These are phyloP conservation scores for Toxotes lorentzi DNA, from an alignment of 2,797 vertebrate species.

Conservation along the genomic window DNA sequence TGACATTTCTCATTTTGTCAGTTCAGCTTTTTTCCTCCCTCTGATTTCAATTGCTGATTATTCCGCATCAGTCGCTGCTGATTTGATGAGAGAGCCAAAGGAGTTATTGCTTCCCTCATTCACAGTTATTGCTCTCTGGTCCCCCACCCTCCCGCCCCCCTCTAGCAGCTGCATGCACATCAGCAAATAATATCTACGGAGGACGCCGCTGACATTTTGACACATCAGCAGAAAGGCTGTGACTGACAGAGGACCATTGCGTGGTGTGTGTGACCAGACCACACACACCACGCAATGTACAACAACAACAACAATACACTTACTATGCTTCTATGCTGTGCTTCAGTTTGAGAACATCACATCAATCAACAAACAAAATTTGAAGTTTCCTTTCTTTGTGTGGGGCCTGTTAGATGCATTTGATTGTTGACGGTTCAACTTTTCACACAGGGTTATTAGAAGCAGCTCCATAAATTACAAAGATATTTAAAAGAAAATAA, in stretches of 20 bases:
- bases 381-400: background rate
- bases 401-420: background rate
- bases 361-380: no score
- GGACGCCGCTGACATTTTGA: constrained; percentile 41
- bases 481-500: no score
- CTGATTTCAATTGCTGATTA: constrained; percentile 86
- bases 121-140: constrained; percentile 68
- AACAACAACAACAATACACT: background rate
- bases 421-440: background rate
- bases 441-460: background rate
- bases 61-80: constrained; percentile 77
- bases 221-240: constrained; percentile 59
- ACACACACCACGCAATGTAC: background rate
- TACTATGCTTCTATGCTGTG: background rate
- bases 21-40: constrained; percentile 77
- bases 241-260: constrained; percentile 28
- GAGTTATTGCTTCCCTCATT: constrained; percentile 79
- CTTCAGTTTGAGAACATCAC: no score
- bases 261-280: background rate
- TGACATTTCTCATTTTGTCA: constrained; percentile 85
- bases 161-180: constrained; percentile 22
- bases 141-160: background rate
- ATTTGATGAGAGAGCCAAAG: constrained; percentile 81
- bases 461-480: background rate
- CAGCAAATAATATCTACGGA: constrained; percentile 52